These are phyloP conservation scores for Lasioglossum leucozonium DNA, from an alignment of 2,888 invertebrate species.

Conservation along the genomic window DNA sequence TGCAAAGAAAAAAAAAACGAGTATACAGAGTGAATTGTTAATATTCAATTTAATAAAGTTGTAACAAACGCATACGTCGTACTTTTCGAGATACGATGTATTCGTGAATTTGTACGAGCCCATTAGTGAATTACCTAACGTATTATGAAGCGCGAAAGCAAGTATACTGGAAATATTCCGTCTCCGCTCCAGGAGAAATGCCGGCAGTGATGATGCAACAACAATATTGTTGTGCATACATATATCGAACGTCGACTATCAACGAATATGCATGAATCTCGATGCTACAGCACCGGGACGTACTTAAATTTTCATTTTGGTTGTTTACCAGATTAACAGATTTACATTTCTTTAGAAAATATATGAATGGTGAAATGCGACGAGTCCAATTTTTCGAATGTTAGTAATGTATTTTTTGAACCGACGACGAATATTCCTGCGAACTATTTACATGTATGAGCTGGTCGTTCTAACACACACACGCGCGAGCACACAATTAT, in stretches of 20 bases:
- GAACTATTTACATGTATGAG: background rate
- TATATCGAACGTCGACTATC: background rate
- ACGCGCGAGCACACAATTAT: no score
- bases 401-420: background rate
- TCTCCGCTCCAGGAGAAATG: background rate
- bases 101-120: background rate
- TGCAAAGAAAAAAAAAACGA: background rate
- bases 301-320: background rate
- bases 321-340: background rate
- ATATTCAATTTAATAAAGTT: background rate
- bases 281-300: background rate
- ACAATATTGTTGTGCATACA: constrained; percentile 20
- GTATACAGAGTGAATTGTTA: background rate
- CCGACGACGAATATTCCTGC: background rate
- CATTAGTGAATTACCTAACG: background rate
- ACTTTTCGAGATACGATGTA: background rate
- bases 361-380: background rate
- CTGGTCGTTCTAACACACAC: background rate
- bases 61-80: background rate
- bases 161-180: background rate
- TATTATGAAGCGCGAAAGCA: background rate
- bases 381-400: background rate
- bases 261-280: constrained; percentile 15
- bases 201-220: background rate
- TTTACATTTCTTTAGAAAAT: no score